These are phyloP conservation scores for Malachius bipustulatus DNA, from an alignment of 2,888 invertebrate species.

Conservation along the genomic window DNA sequence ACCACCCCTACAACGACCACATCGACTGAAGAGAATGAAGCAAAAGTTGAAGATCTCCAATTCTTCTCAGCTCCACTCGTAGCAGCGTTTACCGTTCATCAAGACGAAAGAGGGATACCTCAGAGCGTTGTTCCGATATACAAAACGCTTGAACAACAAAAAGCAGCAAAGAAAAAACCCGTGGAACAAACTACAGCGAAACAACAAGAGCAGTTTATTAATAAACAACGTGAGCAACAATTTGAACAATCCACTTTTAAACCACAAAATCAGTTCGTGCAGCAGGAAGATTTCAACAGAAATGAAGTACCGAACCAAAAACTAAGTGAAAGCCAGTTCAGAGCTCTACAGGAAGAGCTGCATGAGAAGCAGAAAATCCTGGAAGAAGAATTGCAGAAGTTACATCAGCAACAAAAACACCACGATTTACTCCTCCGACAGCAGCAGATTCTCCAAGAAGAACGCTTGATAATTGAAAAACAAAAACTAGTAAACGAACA, in stretches of 20 bases:
- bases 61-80: slow-evolving; percentile 72
- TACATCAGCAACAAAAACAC: slow-evolving; percentile 52
- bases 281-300: slow-evolving; percentile 37
- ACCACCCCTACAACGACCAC: slow-evolving; percentile 43
- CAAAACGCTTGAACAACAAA: slow-evolving; percentile 36
- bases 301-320: slow-evolving; percentile 27
- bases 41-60: slow-evolving; percentile 57
- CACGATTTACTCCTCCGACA: slow-evolving; percentile 56
- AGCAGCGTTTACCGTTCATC: slow-evolving; percentile 75
- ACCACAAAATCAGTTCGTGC: slow-evolving; percentile 20
- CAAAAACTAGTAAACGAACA: slow-evolving; percentile 26
- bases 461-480: slow-evolving; percentile 35
- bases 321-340: neutral
- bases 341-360: neutral
- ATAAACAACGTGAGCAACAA: neutral
- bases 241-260: neutral
- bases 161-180: slow-evolving; percentile 18
- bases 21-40: slow-evolving; percentile 56
- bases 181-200: slow-evolving; percentile 15
- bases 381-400: slow-evolving; percentile 44
- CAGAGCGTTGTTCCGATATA: slow-evolving; percentile 66
- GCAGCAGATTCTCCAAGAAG: slow-evolving; percentile 49
- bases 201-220: slow-evolving; percentile 17
- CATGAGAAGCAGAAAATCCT: slow-evolving; percentile 39
- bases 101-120: slow-evolving; percentile 67